Evolutionary conservation across 2,113 vertebrate genomes (phyloP).

Genomic region (Vireo altiloquus): DNA sequence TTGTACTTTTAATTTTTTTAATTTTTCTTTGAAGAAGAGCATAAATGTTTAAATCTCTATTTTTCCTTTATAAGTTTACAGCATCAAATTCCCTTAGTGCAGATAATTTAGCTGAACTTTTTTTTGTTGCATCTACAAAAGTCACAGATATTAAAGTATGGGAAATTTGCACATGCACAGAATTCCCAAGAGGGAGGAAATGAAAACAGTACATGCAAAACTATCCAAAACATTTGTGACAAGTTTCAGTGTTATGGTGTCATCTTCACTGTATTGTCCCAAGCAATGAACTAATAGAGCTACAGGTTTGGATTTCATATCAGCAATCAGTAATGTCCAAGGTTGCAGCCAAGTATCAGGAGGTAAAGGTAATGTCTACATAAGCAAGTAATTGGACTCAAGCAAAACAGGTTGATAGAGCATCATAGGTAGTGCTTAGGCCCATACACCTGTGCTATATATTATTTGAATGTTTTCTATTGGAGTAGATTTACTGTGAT

Average conservation of each 20-base stretch:
- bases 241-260: neutral
- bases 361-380: neutral
- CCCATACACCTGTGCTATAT: neutral
- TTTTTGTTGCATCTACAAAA: neutral
- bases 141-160: neutral
- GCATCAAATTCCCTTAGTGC: neutral
- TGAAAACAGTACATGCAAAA: neutral
- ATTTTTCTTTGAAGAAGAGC: neutral
- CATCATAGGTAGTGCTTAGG: neutral
- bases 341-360: neutral
- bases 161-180: neutral
- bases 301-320: neutral
- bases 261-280: neutral
- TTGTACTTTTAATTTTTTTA: neutral
- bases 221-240: neutral
- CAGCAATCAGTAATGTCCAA: neutral
- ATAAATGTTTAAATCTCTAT: neutral
- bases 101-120: neutral
- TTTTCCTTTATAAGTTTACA: neutral
- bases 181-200: neutral
- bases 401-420: neutral
- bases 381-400: neutral
- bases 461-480: neutral
- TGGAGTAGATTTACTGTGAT: neutral
- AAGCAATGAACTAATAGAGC: neutral